Conservation (phyloP, 2,888 invertebrate species). For the Zootermopsis nevadensis region DNA sequence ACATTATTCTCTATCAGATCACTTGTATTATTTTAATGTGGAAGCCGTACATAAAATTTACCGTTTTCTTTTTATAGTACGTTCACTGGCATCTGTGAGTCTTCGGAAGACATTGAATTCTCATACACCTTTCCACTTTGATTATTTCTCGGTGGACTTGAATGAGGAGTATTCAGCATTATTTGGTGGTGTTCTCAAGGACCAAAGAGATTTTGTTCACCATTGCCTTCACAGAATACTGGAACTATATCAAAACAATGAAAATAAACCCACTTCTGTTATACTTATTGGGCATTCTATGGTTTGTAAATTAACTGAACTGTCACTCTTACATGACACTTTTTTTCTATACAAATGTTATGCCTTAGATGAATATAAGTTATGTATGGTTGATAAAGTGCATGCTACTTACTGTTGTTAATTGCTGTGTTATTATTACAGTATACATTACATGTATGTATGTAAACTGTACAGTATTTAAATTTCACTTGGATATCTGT, state of each 20-base stretch:
- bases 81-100: constrained; percentile 93
- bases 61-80: constrained; percentile 66
- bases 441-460: neutral
- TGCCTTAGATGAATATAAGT: neutral
- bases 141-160: constrained; percentile 91
- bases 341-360: neutral
- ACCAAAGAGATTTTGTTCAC: constrained; percentile 80
- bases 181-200: constrained; percentile 83
- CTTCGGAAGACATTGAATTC: constrained; percentile 82
- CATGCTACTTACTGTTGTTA: too few species aligned
- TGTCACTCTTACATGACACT: neutral
- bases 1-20: neutral
- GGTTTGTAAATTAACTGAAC: constrained; percentile 67
- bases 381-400: neutral
- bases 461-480: too few species aligned
- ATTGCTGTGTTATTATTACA: too few species aligned
- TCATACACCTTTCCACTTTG: constrained; percentile 81
- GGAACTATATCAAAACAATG: constrained; percentile 73
- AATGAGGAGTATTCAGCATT: constrained; percentile 91
- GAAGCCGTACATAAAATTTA: too few species aligned
- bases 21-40: too few species aligned
- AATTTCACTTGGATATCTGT: too few species aligned
- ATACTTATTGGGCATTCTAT: constrained; percentile 95
- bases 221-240: constrained; percentile 79
- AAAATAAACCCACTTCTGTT: constrained; percentile 70